Conservation (phyloP, 2,888 invertebrate species). For the Caenorhabditis sp. region DNA sequence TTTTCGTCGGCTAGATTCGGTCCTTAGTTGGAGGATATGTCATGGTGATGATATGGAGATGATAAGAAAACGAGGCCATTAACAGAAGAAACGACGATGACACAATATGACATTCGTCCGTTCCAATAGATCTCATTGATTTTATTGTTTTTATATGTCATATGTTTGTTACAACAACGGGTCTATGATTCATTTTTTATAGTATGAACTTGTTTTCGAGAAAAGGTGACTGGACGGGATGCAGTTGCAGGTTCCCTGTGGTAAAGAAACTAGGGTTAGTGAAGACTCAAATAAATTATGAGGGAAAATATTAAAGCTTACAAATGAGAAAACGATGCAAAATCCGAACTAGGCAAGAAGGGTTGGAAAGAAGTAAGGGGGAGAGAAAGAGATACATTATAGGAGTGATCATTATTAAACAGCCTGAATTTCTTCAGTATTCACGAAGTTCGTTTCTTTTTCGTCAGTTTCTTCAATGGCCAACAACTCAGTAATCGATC, state of each 20-base stretch:
- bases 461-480: constrained; percentile 49
- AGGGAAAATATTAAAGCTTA: constrained; percentile 2
- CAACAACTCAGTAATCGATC: constrained; percentile 62
- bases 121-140: constrained; percentile 26
- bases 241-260: background rate
- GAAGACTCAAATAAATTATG: background rate
- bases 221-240: background rate
- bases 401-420: background rate
- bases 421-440: background rate
- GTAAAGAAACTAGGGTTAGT: background rate
- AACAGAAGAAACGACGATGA: constrained; percentile 24
- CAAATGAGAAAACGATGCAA: background rate
- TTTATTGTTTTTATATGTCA: constrained; percentile 31
- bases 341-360: constrained; percentile 34
- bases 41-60: constrained; percentile 32
- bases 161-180: constrained; percentile 25
- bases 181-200: constrained; percentile 16
- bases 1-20: constrained; percentile 15
- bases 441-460: constrained; percentile 2
- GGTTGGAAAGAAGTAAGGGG: constrained; percentile 10
- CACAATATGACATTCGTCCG: constrained; percentile 38
- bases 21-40: constrained; percentile 17
- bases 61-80: constrained; percentile 47
- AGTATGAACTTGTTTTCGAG: constrained; percentile 5
- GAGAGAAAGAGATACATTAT: constrained; percentile 10